These are phyloP conservation scores for Dicerorhinus sumatrensis DNA, from an alignment of 2,113 vertebrate species.

Conservation along the genomic window DNA sequence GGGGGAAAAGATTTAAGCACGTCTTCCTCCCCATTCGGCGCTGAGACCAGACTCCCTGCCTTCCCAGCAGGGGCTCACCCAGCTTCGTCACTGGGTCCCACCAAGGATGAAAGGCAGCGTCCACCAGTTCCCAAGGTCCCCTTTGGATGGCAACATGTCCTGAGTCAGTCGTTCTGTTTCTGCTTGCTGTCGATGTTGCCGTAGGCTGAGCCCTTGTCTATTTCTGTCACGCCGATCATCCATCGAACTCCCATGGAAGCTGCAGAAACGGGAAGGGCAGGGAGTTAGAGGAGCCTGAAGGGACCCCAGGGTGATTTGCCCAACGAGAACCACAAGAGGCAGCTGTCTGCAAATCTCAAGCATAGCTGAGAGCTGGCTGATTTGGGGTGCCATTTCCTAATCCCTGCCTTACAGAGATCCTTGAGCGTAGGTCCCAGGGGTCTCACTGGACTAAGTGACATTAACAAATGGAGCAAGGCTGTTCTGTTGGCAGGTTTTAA, in stretches of 20 bases:
- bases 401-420: not conserved
- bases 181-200: constrained; percentile 90
- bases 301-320: fast-evolving
- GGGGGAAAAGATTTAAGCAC: not conserved
- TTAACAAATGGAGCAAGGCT: not conserved
- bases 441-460: not conserved
- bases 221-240: constrained; percentile 99
- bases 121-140: constrained; percentile 80
- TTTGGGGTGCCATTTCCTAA: not conserved
- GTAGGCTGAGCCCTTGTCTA: constrained; percentile 94
- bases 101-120: constrained; percentile 48
- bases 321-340: fast-evolving
- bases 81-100: constrained; percentile 21
- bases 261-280: constrained; percentile 72
- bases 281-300: not conserved
- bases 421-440: fast-evolving
- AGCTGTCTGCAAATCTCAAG: too few species aligned
- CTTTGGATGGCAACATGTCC: constrained; percentile 74
- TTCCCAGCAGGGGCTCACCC: constrained; percentile 9
- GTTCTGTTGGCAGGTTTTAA: not conserved
- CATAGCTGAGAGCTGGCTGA: not conserved
- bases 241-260: constrained; percentile 94
- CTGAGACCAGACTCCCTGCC: not conserved
- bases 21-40: constrained; percentile 27
- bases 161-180: constrained; percentile 85